A percentile compares a stretch with the other conserved stretches of the same genome.
phyloP scores from a whole-genome alignment of 2,113 vertebrate species.

The Spheniscus mendiculus region DNA sequence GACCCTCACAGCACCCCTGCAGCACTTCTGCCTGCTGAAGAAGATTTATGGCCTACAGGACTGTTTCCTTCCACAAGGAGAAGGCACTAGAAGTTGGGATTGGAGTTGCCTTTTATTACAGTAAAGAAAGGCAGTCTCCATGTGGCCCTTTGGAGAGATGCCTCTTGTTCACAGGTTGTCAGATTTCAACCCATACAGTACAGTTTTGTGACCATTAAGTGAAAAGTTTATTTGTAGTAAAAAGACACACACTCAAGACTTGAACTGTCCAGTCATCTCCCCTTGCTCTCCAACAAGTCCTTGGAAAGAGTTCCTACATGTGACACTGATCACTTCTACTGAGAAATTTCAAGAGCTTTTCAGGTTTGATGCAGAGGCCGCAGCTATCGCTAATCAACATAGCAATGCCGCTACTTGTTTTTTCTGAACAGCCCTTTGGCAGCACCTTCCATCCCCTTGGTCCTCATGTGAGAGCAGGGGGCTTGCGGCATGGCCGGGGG shows the following conservation, averaged over 20 bases:
- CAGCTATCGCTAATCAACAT: background rate
- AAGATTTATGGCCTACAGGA: background rate
- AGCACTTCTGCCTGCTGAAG: background rate
- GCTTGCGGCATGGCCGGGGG: fast-evolving
- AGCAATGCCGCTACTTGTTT: background rate
- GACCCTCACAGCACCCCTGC: background rate
- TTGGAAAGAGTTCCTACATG: background rate
- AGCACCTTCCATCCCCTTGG: background rate
- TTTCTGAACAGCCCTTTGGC: background rate
- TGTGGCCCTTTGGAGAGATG: background rate
- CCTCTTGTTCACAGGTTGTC: background rate
- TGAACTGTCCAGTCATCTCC: background rate
- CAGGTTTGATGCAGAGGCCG: background rate
- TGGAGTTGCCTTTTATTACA: background rate
- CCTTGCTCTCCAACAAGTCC: background rate
- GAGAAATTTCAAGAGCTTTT: background rate
- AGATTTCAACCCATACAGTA: background rate
- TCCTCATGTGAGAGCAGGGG: background rate
- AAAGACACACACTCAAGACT: background rate
- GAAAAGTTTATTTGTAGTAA: background rate
- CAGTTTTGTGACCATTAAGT: background rate
- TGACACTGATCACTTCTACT: background rate
- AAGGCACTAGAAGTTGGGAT: background rate
- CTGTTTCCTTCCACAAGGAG: background rate
- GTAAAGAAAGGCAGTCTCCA: background rate